Evolutionary conservation across 2,797 vertebrate species (phyloP).

Genomic region (Triplophysa bombifrons): DNA sequence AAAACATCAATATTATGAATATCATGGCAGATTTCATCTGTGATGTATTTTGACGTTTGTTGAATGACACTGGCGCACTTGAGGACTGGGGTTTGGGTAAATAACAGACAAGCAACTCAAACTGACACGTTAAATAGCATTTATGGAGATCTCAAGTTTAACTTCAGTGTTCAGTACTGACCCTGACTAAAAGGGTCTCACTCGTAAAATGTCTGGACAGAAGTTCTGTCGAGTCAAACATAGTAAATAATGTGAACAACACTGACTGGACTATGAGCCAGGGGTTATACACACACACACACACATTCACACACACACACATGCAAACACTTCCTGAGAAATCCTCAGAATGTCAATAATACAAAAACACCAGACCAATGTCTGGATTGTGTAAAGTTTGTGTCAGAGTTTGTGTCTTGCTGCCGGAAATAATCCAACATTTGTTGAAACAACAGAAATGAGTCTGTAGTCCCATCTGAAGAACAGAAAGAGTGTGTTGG

Average conservation of each 20-base stretch:
- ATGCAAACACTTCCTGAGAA: background rate
- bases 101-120: background rate
- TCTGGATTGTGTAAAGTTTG: background rate
- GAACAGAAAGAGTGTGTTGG: background rate
- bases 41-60: too few relatives aligned
- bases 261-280: conserved; percentile 39
- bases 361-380: background rate
- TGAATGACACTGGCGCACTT: too few relatives aligned
- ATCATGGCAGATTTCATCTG: too few relatives aligned
- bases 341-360: background rate
- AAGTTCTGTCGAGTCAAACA: conserved; percentile 20
- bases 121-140: background rate
- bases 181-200: conserved; percentile 8
- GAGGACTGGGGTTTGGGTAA: background rate
- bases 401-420: background rate
- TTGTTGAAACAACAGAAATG: background rate
- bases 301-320: background rate
- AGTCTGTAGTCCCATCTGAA: background rate
- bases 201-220: conserved; percentile 3
- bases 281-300: background rate
- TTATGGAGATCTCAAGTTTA: background rate
- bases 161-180: background rate
- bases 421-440: background rate
- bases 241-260: background rate
- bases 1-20: too few relatives aligned